Base-by-base conservation (phyloP, 30 jellyfish, hydroid and myxozoan species). In the Rhopilema esculentum region DNA sequence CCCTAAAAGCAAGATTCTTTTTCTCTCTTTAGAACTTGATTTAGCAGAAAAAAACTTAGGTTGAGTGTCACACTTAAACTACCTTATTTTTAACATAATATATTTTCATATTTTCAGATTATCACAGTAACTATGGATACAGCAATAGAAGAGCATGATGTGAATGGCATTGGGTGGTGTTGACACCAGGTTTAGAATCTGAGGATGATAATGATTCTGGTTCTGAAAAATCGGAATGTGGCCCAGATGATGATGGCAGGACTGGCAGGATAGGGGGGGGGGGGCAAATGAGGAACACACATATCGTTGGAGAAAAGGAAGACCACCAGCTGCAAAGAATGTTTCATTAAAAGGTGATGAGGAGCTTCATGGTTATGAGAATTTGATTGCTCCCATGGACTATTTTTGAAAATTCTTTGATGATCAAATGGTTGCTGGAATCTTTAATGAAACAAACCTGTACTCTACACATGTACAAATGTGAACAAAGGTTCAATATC, bases 221-320 rank as follows among this genome's bases (percentile, higher is more conserved):
- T 83, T 75, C 22, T n/a, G 87, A 72, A 49, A 40, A 40, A 40
- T 40, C 57, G 12, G 83, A 81, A n/a, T 63, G n/a, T 30, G 91
- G 68, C n/a, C 48, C 91, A 40, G 75, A 82, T 31, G 86, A 83
- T 24, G 92, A 83, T 83, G 79, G 92, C 70, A 53, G 92, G 69
- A 7, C 16, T 69, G 22, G 78, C 69, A 16, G 87, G 88, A 69
- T 68, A 63, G 25, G 20, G 21, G 21, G 91, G 30, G 49, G 49
- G 65, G 1, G 32, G 24, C 1, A 24, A 20, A 67, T 22, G 33
- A 22, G 33, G 40, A 67, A 16, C 30, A 33, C 51, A 67, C 48
- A 20, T 67, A 17, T 33, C 77, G 77, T 23, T 67, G 77, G 77
- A 67, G 48, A 33, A 67, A 67, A 49, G 69, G 82, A 68, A 67